These are phyloP conservation scores for Rhinolophus sinicus DNA, from an alignment of 2,113 vertebrate species.

Conservation along the genomic window DNA sequence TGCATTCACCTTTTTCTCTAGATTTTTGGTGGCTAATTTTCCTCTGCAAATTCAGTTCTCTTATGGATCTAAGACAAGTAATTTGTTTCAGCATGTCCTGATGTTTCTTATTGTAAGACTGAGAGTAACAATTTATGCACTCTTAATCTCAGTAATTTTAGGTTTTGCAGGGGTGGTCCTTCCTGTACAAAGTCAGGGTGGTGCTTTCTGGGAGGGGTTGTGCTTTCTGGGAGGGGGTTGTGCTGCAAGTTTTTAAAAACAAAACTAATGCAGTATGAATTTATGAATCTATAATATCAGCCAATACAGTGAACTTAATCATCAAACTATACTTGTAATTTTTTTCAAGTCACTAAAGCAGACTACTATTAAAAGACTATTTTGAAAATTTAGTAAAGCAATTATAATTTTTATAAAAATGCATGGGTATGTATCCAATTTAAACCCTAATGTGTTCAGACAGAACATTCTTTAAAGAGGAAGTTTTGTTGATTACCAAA, in stretches of 20 bases:
- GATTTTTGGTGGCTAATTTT: neutral
- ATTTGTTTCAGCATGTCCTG: neutral
- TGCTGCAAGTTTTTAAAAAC: neutral
- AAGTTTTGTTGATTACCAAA: neutral
- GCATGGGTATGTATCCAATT: neutral
- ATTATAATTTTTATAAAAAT: constrained; percentile 15
- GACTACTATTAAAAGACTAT: neutral
- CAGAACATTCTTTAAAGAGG: neutral
- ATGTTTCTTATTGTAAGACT: neutral
- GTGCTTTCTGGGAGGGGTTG: neutral
- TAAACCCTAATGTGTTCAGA: neutral
- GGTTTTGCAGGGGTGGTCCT: neutral
- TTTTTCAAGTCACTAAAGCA: neutral
- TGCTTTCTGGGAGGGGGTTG: neutral
- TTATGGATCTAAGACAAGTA: neutral
- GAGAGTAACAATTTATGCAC: neutral
- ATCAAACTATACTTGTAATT: neutral
- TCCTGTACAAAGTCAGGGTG: neutral
- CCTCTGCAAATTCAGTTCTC: neutral
- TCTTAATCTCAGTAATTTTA: neutral
- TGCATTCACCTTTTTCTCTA: neutral
- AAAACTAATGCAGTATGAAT: neutral
- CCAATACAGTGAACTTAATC: neutral
- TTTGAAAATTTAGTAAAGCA: constrained; percentile 29
- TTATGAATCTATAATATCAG: neutral